phyloP scores from a whole-genome alignment of 1,140 invertebrate genomes.

The Solenopsis invicta region DNA sequence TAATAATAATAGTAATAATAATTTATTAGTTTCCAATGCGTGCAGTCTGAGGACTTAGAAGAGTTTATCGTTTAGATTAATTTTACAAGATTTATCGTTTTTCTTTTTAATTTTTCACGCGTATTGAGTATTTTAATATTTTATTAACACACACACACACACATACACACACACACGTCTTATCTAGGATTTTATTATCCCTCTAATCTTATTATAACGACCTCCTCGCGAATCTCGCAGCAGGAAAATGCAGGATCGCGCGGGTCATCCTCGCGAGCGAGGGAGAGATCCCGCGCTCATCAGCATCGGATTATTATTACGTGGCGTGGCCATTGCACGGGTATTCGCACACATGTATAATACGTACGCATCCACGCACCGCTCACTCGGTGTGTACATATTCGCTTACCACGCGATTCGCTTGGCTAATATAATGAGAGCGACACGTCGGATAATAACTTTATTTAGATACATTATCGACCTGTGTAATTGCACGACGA shows the following conservation, averaged over 20 bases:
- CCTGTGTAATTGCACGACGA: constrained; percentile 76
- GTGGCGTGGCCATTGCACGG: constrained; percentile 30
- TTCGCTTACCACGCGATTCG: constrained; percentile 67
- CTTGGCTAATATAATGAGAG: constrained; percentile 71
- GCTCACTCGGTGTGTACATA: constrained; percentile 32
- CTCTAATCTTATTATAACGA: constrained; percentile 16
- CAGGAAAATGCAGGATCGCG: constrained; percentile 47
- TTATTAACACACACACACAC: neutral
- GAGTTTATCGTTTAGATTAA: too few species aligned
- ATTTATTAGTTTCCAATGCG: too few species aligned
- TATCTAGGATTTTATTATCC: constrained; percentile 16
- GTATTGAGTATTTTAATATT: constrained; percentile 2
- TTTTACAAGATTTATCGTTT: neutral
- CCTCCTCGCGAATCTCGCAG: neutral
- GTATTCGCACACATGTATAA: constrained; percentile 25
- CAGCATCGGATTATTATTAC: constrained; percentile 76
- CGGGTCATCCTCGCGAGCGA: constrained; percentile 45
- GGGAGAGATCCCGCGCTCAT: constrained; percentile 63
- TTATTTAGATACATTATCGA: constrained; percentile 79
- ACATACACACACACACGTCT: too few species aligned
- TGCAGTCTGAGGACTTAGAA: too few species aligned
- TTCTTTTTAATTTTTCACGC: neutral
- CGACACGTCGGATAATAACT: constrained; percentile 79
- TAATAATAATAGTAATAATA: too few species aligned
- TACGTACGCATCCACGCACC: constrained; percentile 42